phyloP scores from a whole-genome alignment of 1,140 invertebrate species.

The Lordiphosa collinella region DNA sequence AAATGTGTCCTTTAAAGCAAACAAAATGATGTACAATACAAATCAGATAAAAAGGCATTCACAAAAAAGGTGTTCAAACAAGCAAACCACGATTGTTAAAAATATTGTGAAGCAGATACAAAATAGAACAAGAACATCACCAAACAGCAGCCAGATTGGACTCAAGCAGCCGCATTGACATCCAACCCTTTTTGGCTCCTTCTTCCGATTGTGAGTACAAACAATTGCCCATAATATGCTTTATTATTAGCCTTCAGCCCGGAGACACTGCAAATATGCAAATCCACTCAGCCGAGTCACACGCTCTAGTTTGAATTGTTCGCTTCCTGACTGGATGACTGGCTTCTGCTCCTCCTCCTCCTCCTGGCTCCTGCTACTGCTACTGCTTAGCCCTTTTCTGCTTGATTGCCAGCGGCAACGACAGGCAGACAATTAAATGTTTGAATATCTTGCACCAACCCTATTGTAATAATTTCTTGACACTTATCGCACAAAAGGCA shows the following conservation, averaged over 20 bases:
- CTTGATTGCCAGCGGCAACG: constrained; percentile 66
- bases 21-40: constrained; percentile 67
- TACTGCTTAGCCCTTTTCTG: constrained; percentile 56
- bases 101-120: constrained; percentile 72
- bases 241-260: constrained; percentile 72
- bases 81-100: constrained; percentile 77
- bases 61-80: constrained; percentile 74
- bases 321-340: constrained; percentile 33
- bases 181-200: constrained; percentile 18
- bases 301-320: constrained; percentile 78
- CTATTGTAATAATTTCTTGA: constrained; percentile 76
- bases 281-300: constrained; percentile 73
- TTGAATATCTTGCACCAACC: constrained; percentile 52
- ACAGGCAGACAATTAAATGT: constrained; percentile 74
- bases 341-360: not conserved
- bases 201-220: constrained; percentile 23
- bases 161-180: constrained; percentile 47
- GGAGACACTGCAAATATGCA: constrained; percentile 59
- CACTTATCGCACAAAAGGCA: constrained; percentile 78
- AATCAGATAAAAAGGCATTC: constrained; percentile 63
- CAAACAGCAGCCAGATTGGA: constrained; percentile 2
- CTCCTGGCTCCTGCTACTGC: constrained; percentile 8
- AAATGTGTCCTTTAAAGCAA: constrained; percentile 69
- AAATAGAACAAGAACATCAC: constrained; percentile 63
- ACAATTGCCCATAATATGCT: constrained; percentile 76